Percentiles rank a stretch among this genome's conserved stretches.
Evolutionary conservation across 1,140 invertebrate genomes (phyloP).

Genomic region (Melipona quadrifasciata): DNA sequence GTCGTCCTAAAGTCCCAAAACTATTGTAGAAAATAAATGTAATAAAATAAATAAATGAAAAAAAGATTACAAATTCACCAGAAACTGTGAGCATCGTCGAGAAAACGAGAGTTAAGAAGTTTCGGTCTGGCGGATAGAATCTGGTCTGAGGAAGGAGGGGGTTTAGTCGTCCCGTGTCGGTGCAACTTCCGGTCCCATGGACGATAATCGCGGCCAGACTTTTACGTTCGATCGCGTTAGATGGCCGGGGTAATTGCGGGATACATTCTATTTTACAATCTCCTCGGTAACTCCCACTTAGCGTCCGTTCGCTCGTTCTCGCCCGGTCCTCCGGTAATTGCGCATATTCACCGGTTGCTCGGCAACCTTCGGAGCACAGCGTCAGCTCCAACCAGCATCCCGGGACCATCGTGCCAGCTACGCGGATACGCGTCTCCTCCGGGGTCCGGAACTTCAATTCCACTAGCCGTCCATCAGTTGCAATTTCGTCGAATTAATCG

Average conservation of each 20-base stretch:
- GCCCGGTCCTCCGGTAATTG: constrained; percentile 43
- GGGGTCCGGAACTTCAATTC: background rate
- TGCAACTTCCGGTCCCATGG: constrained; percentile 1
- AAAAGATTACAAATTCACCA: background rate
- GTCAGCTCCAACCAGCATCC: constrained; percentile 23
- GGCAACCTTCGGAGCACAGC: constrained; percentile 37
- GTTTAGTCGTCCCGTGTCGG: background rate
- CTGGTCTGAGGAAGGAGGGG: too few species aligned
- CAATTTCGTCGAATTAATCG: background rate
- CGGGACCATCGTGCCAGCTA: constrained; percentile 18
- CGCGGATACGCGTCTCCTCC: background rate
- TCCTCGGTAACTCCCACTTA: constrained; percentile 39
- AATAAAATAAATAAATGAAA: too few species aligned
- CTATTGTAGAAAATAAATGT: too few species aligned
- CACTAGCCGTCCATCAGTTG: background rate
- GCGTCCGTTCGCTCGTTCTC: constrained; percentile 39
- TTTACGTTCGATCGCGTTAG: constrained; percentile 38
- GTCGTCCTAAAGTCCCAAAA: too few species aligned
- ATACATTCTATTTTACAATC: constrained; percentile 50
- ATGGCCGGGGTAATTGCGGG: constrained; percentile 42
- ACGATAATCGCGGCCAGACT: constrained; percentile 2
- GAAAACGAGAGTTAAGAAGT: background rate
- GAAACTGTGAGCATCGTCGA: background rate
- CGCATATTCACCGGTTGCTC: constrained; percentile 52
- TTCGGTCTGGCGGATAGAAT: background rate